These are phyloP conservation scores for Xenops minutus DNA, from an alignment of 2,797 vertebrate genomes.

Conservation along the genomic window DNA sequence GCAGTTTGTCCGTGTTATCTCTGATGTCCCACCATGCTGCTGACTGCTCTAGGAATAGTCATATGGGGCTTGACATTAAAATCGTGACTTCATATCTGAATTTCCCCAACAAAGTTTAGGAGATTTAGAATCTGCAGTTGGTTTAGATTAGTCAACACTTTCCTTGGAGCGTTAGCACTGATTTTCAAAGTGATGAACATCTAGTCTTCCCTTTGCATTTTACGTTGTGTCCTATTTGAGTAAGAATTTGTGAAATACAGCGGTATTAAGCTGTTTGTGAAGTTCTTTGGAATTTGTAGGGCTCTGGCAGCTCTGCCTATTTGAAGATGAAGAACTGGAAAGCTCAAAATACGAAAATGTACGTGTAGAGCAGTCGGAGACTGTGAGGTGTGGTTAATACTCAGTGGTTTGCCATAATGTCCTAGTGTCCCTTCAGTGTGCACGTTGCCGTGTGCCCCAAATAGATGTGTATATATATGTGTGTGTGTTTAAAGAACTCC, in stretches of 20 bases:
- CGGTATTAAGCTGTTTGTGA: not conserved
- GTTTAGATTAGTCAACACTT: not conserved
- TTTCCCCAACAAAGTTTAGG: not conserved
- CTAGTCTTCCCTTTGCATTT: not conserved
- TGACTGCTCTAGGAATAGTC: not conserved
- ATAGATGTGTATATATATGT: accelerated
- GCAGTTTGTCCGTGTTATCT: not conserved
- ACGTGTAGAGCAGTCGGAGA: not conserved
- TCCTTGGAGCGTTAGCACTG: not conserved
- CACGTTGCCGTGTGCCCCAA: accelerated
- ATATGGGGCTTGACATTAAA: not conserved
- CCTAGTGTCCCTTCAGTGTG: not conserved
- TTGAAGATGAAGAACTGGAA: not conserved
- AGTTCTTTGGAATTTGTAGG: not conserved
- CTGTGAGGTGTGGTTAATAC: not conserved
- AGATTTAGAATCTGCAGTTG: not conserved
- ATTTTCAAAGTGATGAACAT: not conserved
- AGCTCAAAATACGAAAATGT: not conserved
- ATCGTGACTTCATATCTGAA: not conserved
- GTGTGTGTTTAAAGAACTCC: not conserved
- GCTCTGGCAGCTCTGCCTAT: not conserved
- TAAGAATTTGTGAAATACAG: not conserved
- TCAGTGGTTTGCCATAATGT: not conserved
- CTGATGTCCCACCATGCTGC: not conserved
- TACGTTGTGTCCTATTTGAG: not conserved